Conservation (phyloP, 2,888 invertebrate genomes). For the Euzetes globulus region DNA sequence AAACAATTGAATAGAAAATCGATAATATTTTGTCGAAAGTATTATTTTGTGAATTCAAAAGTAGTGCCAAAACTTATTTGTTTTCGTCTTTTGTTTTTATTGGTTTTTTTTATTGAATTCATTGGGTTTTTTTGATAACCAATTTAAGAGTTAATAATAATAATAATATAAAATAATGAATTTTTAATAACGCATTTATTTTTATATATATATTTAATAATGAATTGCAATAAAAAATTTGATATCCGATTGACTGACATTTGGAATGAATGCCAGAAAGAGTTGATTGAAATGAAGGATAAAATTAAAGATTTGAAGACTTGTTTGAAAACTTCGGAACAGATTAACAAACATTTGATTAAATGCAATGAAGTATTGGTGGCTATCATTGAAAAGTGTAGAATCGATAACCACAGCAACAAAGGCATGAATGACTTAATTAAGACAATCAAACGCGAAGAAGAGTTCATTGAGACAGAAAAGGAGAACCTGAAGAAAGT, state of each 20-base stretch:
- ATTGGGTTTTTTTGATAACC: too few relatives aligned
- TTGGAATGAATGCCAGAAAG: background rate
- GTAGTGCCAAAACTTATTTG: too few relatives aligned
- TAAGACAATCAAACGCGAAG: background rate
- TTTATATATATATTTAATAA: too few relatives aligned
- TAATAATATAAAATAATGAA: too few relatives aligned
- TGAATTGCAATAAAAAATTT: too few relatives aligned
- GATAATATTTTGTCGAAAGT: too few relatives aligned
- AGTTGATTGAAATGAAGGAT: background rate
- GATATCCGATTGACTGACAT: background rate
- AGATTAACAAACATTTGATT: background rate
- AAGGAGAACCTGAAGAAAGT: background rate
- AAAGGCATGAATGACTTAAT: background rate
- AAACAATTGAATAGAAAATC: too few relatives aligned
- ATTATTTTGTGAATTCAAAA: too few relatives aligned
- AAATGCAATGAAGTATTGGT: background rate
- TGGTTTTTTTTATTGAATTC: too few relatives aligned
- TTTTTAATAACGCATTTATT: too few relatives aligned
- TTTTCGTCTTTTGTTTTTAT: too few relatives aligned
- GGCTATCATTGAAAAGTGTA: slow-evolving; percentile 6
- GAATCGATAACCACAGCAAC: background rate
- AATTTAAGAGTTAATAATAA: too few relatives aligned
- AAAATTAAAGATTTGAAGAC: background rate
- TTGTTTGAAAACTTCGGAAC: background rate
- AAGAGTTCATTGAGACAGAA: background rate